These are phyloP conservation scores for Limnothrissa miodon DNA, from an alignment of 2,113 vertebrate species.

Conservation along the genomic window DNA sequence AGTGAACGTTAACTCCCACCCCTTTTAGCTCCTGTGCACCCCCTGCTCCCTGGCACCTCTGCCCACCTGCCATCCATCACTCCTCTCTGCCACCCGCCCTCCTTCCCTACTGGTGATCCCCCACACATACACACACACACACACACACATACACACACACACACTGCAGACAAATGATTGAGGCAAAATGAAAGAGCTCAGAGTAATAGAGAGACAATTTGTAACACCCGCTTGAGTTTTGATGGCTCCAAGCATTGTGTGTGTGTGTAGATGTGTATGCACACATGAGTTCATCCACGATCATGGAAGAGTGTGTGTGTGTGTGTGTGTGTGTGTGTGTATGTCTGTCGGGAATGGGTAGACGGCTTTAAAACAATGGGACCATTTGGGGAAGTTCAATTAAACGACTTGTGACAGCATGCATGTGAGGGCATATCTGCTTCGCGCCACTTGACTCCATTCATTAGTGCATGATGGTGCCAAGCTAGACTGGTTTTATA, in stretches of 20 bases:
- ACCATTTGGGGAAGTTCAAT: slow-evolving; percentile 62
- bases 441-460: slow-evolving; percentile 68
- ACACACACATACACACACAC: slow-evolving; percentile 14
- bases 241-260: slow-evolving; percentile 13
- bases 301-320: neutral
- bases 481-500: slow-evolving; percentile 65
- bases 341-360: neutral
- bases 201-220: neutral
- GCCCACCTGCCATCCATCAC: slow-evolving; percentile 47
- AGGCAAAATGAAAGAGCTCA: neutral
- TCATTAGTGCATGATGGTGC: slow-evolving; percentile 69
- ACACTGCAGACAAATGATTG: neutral
- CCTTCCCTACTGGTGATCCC: neutral
- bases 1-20: neutral
- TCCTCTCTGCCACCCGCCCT: neutral
- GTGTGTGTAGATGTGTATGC: neutral
- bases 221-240: neutral
- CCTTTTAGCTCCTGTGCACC: neutral
- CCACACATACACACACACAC: slow-evolving; percentile 15
- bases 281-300: neutral
- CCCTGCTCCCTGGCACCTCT: neutral
- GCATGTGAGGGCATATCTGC: slow-evolving; percentile 68
- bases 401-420: slow-evolving; percentile 70
- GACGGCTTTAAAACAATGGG: slow-evolving; percentile 57
- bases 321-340: neutral